Conservation (phyloP, 1,140 invertebrate species). For the Dreissena rostriformis region DNA sequence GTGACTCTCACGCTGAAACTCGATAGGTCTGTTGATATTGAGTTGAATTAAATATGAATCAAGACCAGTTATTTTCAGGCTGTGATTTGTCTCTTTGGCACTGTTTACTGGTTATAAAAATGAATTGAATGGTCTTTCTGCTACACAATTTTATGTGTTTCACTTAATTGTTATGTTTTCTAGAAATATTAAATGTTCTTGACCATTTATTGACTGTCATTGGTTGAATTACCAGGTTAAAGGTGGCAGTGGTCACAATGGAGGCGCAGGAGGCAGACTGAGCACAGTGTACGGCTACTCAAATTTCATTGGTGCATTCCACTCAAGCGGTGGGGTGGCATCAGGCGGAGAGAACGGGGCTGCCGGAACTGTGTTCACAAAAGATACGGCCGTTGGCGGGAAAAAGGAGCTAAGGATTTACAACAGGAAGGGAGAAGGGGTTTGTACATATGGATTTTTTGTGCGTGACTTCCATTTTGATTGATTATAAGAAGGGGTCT, state of each 20-base stretch:
- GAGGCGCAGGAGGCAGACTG: conserved; percentile 68
- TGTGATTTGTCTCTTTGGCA: too few relatives aligned
- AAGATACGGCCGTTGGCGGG: conserved; percentile 39
- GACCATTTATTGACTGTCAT: too few relatives aligned
- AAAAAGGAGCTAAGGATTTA: conserved; percentile 66
- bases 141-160: too few relatives aligned
- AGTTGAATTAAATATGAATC: too few relatives aligned
- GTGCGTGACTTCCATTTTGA: background rate
- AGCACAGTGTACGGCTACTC: conserved; percentile 58
- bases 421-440: conserved; percentile 67
- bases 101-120: too few relatives aligned
- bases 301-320: conserved; percentile 64
- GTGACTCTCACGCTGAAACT: too few relatives aligned
- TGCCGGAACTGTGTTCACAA: conserved; percentile 70
- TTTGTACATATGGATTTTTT: conserved; percentile 30
- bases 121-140: too few relatives aligned
- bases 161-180: too few relatives aligned
- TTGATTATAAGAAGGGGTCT: background rate
- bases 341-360: conserved; percentile 67
- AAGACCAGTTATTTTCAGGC: too few relatives aligned
- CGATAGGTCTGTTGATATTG: too few relatives aligned
- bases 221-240: conserved; percentile 57
- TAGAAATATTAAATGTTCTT: too few relatives aligned
- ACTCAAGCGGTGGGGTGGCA: conserved; percentile 64
- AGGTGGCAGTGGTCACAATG: conserved; percentile 67